Evolutionary conservation across 2,888 invertebrate genomes (phyloP).

Genomic region (Agelastica alni): DNA sequence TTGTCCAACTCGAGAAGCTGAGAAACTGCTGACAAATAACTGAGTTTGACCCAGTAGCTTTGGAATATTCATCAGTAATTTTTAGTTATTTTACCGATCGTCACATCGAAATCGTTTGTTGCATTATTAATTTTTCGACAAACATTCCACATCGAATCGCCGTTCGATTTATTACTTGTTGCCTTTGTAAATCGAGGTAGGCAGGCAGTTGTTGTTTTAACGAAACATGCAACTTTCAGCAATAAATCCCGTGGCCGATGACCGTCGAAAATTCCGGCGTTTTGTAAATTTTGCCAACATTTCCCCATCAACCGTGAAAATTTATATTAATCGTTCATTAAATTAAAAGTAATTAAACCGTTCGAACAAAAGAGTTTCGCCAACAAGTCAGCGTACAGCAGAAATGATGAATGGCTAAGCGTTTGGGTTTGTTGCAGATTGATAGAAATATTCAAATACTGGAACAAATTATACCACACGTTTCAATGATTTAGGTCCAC

Average conservation of each 20-base stretch:
- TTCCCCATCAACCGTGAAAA: constrained; percentile 12
- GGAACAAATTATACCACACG: no score
- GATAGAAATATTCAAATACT: constrained; percentile 5
- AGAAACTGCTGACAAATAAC: no score
- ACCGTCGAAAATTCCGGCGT: constrained; percentile 7
- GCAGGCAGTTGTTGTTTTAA: neutral
- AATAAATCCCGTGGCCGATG: constrained; percentile 4
- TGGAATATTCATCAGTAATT: no score
- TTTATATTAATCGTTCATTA: constrained; percentile 24
- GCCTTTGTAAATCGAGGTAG: neutral
- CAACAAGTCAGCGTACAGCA: constrained; percentile 6
- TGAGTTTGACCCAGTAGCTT: no score
- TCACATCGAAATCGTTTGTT: no score
- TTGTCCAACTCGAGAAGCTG: no score
- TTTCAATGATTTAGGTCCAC: no score
- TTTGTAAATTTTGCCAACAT: constrained; percentile 12
- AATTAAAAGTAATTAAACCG: constrained; percentile 27
- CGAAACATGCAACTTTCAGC: constrained; percentile 1
- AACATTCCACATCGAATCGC: neutral
- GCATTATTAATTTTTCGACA: no score
- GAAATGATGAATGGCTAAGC: constrained; percentile 11
- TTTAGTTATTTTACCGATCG: no score
- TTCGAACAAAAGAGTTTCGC: constrained; percentile 8
- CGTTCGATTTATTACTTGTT: neutral
- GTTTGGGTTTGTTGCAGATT: constrained; percentile 7